Evolutionary conservation across 2,113 vertebrate genomes (phyloP).

Genomic region (Calidris pygmaea): DNA sequence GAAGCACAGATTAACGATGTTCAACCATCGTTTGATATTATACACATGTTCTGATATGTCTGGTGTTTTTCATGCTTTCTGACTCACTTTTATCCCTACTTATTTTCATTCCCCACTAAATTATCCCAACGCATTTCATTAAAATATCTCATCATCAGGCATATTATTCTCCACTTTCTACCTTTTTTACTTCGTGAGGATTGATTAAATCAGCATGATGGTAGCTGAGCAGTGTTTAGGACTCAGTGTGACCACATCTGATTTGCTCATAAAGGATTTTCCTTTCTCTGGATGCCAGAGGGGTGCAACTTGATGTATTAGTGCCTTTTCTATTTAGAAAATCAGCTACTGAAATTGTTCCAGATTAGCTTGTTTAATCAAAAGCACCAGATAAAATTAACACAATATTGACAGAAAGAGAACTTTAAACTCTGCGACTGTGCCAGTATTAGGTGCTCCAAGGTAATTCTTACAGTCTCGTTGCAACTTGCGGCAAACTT

Average conservation of each 20-base stretch:
- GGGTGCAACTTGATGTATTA: slow-evolving; percentile 40
- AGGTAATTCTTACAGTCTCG: slow-evolving; percentile 56
- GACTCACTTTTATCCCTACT: slow-evolving; percentile 29
- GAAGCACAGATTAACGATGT: neutral
- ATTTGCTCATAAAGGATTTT: slow-evolving; percentile 70
- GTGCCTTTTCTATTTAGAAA: slow-evolving; percentile 58
- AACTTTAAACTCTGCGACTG: slow-evolving; percentile 24
- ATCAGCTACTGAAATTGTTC: slow-evolving; percentile 48
- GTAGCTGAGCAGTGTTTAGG: slow-evolving; percentile 73
- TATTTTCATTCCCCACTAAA: slow-evolving; percentile 68
- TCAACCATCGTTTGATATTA: neutral
- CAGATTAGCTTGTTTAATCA: slow-evolving; percentile 74
- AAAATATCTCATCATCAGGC: slow-evolving; percentile 73
- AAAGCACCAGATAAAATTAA: slow-evolving; percentile 71
- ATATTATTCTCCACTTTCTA: slow-evolving; percentile 71
- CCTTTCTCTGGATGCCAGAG: slow-evolving; percentile 35
- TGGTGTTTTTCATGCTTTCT: slow-evolving; percentile 34
- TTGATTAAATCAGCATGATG: slow-evolving; percentile 81
- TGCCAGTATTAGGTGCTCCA: slow-evolving; percentile 25
- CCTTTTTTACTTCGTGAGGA: slow-evolving; percentile 67
- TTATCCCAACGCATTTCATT: slow-evolving; percentile 72
- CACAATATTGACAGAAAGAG: slow-evolving; percentile 40
- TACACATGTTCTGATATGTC: neutral
- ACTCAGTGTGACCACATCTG: slow-evolving; percentile 72
- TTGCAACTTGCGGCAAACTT: slow-evolving; percentile 69